Evolutionary conservation across 2,888 invertebrate species (phyloP).

Genomic region (Kryphioiulus occultus): DNA sequence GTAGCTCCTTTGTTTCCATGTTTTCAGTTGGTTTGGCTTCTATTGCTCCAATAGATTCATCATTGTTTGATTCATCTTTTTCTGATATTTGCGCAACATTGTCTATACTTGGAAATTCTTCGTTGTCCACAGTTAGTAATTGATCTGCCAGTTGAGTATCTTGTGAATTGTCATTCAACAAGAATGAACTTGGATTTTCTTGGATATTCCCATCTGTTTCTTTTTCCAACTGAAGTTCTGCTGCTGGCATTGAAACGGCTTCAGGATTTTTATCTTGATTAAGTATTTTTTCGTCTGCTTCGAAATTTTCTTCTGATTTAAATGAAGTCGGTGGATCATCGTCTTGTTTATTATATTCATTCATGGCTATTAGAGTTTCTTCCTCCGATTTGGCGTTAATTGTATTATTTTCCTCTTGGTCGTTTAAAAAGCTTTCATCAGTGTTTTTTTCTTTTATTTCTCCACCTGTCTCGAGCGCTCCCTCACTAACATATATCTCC

Average conservation of each 20-base stretch:
- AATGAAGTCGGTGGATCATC: not conserved
- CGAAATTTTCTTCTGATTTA: not conserved
- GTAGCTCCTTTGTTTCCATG: not conserved
- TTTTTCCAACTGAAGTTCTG: not conserved
- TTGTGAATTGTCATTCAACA: not conserved
- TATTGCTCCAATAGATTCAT: not conserved
- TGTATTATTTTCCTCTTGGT: not conserved
- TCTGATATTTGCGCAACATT: not conserved
- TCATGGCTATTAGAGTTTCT: not conserved
- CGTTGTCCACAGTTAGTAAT: not conserved
- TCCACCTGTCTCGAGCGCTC: not conserved
- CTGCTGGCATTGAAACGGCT: not conserved
- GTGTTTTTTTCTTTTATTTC: not conserved
- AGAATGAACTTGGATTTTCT: not conserved
- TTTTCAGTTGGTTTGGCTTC: not conserved
- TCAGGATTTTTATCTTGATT: not conserved
- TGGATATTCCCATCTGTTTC: not conserved
- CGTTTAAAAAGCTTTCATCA: not conserved
- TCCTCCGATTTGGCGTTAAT: not conserved
- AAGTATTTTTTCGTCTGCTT: not conserved
- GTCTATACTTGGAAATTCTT: not conserved
- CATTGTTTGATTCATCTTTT: not conserved
- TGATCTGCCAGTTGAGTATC: not conserved
- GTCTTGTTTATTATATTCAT: not conserved
- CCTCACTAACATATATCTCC: not conserved